phyloP scores from a whole-genome alignment of 2,113 vertebrate species.

The Sigmodon hispidus region DNA sequence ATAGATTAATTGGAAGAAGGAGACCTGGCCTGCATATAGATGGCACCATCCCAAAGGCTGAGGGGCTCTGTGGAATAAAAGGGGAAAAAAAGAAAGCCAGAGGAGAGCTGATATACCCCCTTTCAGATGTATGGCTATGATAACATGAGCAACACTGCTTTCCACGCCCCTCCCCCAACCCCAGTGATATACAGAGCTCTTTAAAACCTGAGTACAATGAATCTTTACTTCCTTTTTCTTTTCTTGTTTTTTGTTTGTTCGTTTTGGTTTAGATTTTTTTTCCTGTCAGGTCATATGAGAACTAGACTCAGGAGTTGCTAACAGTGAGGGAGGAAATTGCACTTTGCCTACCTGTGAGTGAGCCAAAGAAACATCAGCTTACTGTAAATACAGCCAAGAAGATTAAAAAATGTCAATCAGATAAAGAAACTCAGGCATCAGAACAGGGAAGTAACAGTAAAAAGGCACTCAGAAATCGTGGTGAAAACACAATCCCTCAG shows the following conservation, averaged over 20 bases:
- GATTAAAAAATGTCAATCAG: neutral
- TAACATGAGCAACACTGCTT: too few species aligned
- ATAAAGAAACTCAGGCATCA: neutral
- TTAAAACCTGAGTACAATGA: neutral
- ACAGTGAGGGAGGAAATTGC: neutral
- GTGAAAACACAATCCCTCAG: neutral
- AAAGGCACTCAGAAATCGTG: neutral
- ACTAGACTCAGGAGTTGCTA: neutral
- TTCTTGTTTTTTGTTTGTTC: too few species aligned
- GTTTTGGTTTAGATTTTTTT: neutral
- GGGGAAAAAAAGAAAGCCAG: neutral
- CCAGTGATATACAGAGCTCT: too few species aligned
- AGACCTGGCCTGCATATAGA: neutral
- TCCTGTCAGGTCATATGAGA: neutral
- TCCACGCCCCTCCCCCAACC: neutral
- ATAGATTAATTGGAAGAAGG: neutral
- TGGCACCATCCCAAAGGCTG: neutral
- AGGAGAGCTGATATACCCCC: fast-evolving
- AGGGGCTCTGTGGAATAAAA: neutral
- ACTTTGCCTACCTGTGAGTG: neutral
- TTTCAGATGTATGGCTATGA: neutral
- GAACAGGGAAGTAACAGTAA: neutral
- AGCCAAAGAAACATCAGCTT: neutral
- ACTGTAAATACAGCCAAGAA: neutral
- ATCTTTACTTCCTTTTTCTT: neutral